Conservation (phyloP, 1,140 invertebrate genomes). For the Drosophila triauraria region DNA sequence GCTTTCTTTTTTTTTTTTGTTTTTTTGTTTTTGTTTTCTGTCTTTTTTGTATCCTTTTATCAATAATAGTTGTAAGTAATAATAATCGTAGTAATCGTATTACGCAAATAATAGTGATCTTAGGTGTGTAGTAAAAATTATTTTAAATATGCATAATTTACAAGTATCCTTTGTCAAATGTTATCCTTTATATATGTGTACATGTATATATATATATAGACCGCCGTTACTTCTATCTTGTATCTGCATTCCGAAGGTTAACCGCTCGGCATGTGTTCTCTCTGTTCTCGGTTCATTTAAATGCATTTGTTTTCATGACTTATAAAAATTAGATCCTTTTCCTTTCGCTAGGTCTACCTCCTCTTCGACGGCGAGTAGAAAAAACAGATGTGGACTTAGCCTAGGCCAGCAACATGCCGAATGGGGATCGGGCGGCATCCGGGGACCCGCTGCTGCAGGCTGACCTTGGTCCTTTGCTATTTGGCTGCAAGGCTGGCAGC, state of each 20-base stretch:
- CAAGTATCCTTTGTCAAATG: conserved; percentile 63
- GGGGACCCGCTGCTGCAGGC: conserved; percentile 53
- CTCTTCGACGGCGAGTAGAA: conserved; percentile 34
- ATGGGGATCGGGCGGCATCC: conserved; percentile 31
- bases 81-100: conserved; percentile 72
- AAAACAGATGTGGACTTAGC: conserved; percentile 66
- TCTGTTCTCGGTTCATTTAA: conserved; percentile 71
- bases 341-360: conserved; percentile 6
- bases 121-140: conserved; percentile 70
- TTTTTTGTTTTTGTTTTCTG: conserved; percentile 14
- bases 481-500: conserved; percentile 82
- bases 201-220: conserved; percentile 36
- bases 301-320: conserved; percentile 83
- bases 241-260: conserved; percentile 55
- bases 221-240: conserved; percentile 22
- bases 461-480: conserved; percentile 77
- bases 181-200: conserved; percentile 56
- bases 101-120: conserved; percentile 78
- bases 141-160: conserved; percentile 75
- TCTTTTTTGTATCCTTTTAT: conserved; percentile 37
- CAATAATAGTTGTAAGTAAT: conserved; percentile 64
- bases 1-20: conserved; percentile 16
- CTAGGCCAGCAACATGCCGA: conserved; percentile 65
- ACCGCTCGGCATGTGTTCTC: conserved; percentile 54
- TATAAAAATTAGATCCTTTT: conserved; percentile 69